Percentiles rank a stretch among this genome's conserved stretches.
phyloP scores from a whole-genome alignment of 2,797 vertebrate species.

The Melanotaenia maccullochi region DNA sequence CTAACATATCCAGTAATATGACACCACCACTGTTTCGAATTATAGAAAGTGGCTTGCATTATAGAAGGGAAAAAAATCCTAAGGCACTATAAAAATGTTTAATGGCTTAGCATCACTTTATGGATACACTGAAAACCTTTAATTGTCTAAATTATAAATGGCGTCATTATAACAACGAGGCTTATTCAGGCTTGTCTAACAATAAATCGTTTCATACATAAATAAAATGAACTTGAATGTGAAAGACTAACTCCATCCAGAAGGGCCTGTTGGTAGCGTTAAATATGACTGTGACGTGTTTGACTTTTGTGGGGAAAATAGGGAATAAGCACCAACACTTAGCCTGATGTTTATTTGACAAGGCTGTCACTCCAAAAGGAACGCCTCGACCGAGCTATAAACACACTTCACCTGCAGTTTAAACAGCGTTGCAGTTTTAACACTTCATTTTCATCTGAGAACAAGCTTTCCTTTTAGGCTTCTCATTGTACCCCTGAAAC shows the following conservation, averaged over 20 bases:
- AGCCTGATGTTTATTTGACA: constrained; percentile 74
- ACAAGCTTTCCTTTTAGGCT: constrained; percentile 46
- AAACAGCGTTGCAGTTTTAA: constrained; percentile 49
- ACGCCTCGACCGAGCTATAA: constrained; percentile 49
- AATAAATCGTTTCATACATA: constrained; percentile 42
- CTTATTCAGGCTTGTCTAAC: too few species aligned
- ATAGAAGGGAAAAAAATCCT: too few species aligned
- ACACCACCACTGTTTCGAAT: too few species aligned
- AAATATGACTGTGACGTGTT: constrained; percentile 47
- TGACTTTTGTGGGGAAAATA: constrained; percentile 54
- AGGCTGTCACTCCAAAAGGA: constrained; percentile 58
- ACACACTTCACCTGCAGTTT: constrained; percentile 63
- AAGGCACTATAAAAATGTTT: too few species aligned
- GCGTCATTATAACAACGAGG: too few species aligned
- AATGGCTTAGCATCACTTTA: too few species aligned
- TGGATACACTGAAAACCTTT: too few species aligned
- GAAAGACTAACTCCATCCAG: constrained; percentile 40
- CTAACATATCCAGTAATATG: too few species aligned
- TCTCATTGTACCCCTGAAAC: constrained; percentile 12
- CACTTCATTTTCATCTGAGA: constrained; percentile 41
- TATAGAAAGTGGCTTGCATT: too few species aligned
- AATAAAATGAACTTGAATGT: constrained; percentile 56
- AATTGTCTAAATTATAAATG: too few species aligned
- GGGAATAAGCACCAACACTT: constrained; percentile 56
- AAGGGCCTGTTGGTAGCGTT: constrained; percentile 27